Evolutionary conservation across 2,113 vertebrate species (phyloP).

Genomic region (Misgurnus anguillicaudatus): DNA sequence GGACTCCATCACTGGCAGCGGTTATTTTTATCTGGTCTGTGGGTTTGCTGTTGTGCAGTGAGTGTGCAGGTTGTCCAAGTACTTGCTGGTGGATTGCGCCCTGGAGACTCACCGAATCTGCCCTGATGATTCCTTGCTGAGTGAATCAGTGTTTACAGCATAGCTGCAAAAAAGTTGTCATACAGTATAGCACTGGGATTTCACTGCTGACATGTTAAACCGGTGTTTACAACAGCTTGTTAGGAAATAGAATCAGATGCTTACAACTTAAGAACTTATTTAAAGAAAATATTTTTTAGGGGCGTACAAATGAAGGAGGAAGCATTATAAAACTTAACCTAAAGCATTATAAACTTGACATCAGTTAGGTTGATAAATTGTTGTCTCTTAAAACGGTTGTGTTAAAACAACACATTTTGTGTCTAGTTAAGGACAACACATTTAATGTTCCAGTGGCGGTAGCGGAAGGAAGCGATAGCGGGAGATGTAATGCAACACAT

Average conservation of each 20-base stretch:
- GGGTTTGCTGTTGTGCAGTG: slow-evolving; percentile 30
- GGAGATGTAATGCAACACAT: no score
- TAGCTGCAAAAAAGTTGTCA: slow-evolving; percentile 21
- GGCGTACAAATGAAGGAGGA: no score
- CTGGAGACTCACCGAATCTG: slow-evolving; percentile 17
- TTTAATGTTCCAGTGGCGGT: no score
- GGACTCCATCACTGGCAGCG: slow-evolving; percentile 19
- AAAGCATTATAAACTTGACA: no score
- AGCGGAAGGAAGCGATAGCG: no score
- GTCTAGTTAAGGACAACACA: no score
- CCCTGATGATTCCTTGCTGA: slow-evolving; percentile 25
- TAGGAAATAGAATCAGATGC: not conserved
- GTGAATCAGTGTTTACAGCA: slow-evolving; percentile 20
- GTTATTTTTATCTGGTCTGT: slow-evolving; percentile 35
- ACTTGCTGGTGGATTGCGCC: slow-evolving; percentile 30
- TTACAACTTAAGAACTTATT: no score
- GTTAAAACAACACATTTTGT: no score
- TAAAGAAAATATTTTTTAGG: no score
- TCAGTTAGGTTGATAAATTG: no score
- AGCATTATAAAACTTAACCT: no score
- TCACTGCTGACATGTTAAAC: not conserved
- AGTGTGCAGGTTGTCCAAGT: slow-evolving; percentile 37
- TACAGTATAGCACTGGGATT: slow-evolving; percentile 7
- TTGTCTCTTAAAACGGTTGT: no score
- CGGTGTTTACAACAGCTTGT: slow-evolving; percentile 1